phyloP scores from a whole-genome alignment of 2,888 invertebrate species.

The Frankliniella fusca region DNA sequence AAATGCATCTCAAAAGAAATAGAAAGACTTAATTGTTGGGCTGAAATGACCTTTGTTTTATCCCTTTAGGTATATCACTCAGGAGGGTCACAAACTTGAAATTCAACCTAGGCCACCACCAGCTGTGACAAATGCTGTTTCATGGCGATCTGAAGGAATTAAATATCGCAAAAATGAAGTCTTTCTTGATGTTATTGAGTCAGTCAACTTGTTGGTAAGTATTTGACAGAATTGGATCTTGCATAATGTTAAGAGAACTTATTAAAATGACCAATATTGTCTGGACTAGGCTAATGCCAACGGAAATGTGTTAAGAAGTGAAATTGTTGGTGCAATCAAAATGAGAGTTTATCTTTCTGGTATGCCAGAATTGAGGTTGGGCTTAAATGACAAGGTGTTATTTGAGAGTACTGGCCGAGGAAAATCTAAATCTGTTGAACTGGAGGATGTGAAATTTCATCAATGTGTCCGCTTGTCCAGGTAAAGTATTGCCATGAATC shows the following conservation, averaged over 20 bases:
- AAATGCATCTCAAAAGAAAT: background rate
- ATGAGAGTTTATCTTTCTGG: conserved; percentile 65
- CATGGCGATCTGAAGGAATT: conserved; percentile 64
- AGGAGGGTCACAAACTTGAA: conserved; percentile 64
- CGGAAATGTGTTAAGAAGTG: conserved; percentile 62
- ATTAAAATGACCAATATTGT: background rate
- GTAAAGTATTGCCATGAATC: conserved; percentile 15
- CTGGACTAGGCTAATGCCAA: conserved; percentile 54
- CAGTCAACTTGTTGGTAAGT: conserved; percentile 60
- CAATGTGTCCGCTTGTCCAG: conserved; percentile 64
- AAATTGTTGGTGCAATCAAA: conserved; percentile 64
- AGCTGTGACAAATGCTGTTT: conserved; percentile 68
- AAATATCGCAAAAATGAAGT: conserved; percentile 69
- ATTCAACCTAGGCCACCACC: conserved; percentile 61
- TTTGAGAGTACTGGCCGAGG: conserved; percentile 64
- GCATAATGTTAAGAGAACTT: background rate
- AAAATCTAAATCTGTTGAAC: conserved; percentile 64
- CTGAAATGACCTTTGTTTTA: background rate
- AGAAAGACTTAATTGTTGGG: background rate
- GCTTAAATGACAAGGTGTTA: conserved; percentile 63
- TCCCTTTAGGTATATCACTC: conserved; percentile 53
- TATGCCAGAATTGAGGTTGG: conserved; percentile 65
- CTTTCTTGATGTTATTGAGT: conserved; percentile 65
- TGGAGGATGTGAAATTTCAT: conserved; percentile 67
- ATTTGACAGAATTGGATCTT: background rate